These are phyloP conservation scores for Centrocercus urophasianus DNA, from an alignment of 2,113 vertebrate genomes.

Conservation along the genomic window DNA sequence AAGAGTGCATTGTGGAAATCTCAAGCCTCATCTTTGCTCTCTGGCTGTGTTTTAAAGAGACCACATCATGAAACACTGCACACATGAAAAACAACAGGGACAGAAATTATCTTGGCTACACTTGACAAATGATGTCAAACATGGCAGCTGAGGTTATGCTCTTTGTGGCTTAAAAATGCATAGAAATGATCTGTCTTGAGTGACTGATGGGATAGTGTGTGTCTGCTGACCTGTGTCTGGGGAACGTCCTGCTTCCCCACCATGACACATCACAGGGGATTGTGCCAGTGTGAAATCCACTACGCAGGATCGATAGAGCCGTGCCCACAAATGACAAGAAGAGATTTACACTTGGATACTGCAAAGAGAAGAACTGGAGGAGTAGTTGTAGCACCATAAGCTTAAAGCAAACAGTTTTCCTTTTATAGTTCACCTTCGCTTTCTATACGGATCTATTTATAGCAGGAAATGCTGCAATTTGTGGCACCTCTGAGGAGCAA, in stretches of 20 bases:
- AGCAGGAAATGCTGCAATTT: constrained; percentile 21
- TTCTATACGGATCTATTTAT: constrained; percentile 40
- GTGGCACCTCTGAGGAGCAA: background rate
- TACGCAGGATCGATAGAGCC: background rate
- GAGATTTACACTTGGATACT: constrained; percentile 27
- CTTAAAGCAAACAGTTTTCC: constrained; percentile 26
- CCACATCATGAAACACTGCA: background rate
- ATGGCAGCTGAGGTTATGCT: background rate
- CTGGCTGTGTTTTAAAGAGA: background rate
- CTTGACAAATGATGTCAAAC: background rate
- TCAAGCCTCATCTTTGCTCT: background rate
- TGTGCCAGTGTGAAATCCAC: background rate
- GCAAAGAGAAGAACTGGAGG: constrained; percentile 34
- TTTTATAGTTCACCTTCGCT: constrained; percentile 65
- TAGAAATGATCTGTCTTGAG: background rate
- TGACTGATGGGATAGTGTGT: background rate
- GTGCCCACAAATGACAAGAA: constrained; percentile 8
- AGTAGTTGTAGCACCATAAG: constrained; percentile 55
- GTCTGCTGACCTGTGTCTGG: background rate
- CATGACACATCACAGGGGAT: background rate
- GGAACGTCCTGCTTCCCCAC: background rate
- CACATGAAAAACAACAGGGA: background rate
- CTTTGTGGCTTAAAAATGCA: background rate
- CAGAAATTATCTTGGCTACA: background rate
- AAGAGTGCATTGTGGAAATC: background rate